Percentiles rank a stretch among this genome's conserved stretches.
These are phyloP conservation scores for Dromius quadrimaculatus DNA, from an alignment of 2,888 invertebrate genomes.

Conservation along the genomic window DNA sequence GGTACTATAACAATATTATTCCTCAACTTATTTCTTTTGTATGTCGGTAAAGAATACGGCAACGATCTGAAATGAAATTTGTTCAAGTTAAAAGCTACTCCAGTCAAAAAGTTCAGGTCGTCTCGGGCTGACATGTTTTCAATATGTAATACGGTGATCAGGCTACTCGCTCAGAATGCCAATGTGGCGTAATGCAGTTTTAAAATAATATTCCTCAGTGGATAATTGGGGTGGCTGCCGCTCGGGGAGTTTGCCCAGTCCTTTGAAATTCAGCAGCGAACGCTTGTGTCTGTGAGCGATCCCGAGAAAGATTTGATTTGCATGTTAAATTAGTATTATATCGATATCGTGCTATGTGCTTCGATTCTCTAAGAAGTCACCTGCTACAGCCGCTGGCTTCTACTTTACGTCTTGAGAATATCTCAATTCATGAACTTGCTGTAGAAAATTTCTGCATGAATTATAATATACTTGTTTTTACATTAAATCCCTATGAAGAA, in stretches of 20 bases:
- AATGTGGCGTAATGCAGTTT: conserved; percentile 49
- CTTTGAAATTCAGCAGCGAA: conserved; percentile 36
- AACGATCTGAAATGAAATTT: conserved; percentile 43
- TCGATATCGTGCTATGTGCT: conserved; percentile 44
- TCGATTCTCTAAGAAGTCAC: conserved; percentile 39
- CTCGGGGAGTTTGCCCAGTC: conserved; percentile 8
- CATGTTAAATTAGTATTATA: conserved; percentile 52
- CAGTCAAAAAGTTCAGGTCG: conserved; percentile 18
- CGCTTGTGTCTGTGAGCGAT: conserved; percentile 34
- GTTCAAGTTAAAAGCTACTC: conserved; percentile 47
- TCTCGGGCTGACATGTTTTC: conserved; percentile 43
- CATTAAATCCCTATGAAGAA: too few species aligned
- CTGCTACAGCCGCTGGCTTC: conserved; percentile 1
- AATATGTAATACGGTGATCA: conserved; percentile 52
- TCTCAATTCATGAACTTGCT: neutral
- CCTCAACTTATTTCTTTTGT: neutral
- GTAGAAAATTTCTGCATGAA: neutral
- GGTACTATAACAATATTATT: conserved; percentile 10
- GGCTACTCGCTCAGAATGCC: conserved; percentile 34
- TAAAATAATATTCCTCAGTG: conserved; percentile 49
- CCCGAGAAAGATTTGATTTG: conserved; percentile 48
- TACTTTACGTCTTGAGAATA: conserved; percentile 14
- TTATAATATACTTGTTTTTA: too few species aligned
- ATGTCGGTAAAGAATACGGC: neutral
- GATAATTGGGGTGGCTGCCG: conserved; percentile 24